Conservation (phyloP, 1,140 invertebrate species). For the Rhopalosiphum padi region DNA sequence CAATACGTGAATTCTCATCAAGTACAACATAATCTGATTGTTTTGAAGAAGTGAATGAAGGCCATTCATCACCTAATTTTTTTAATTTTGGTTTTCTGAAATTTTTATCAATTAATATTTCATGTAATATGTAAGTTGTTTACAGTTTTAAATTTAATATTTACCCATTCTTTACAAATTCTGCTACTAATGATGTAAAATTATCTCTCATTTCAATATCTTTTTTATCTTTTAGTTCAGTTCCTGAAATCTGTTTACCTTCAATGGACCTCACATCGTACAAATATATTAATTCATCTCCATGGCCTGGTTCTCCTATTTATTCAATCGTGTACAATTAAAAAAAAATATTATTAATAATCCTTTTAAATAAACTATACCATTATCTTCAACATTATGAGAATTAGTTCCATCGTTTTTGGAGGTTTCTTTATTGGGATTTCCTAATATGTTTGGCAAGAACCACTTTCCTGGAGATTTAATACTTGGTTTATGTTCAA, state of each 20-base stretch:
- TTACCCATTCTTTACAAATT: slow-evolving; percentile 70
- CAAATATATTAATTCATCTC: slow-evolving; percentile 62
- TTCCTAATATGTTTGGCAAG: slow-evolving; percentile 46
- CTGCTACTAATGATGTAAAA: slow-evolving; percentile 71
- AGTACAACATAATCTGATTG: slow-evolving; percentile 68
- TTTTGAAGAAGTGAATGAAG: slow-evolving; percentile 64
- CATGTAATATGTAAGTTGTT: not conserved
- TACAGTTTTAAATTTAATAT: slow-evolving; percentile 45
- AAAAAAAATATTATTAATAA: not conserved
- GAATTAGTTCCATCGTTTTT: not conserved
- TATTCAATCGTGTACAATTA: not conserved
- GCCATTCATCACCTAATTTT: slow-evolving; percentile 58
- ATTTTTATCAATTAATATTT: slow-evolving; percentile 40
- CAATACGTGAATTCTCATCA: slow-evolving; percentile 64
- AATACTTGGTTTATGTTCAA: slow-evolving; percentile 69
- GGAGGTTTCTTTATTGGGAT: slow-evolving; percentile 1
- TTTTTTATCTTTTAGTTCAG: slow-evolving; percentile 63
- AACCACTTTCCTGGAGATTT: slow-evolving; percentile 55
- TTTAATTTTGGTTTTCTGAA: slow-evolving; percentile 59
- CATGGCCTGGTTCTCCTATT: slow-evolving; percentile 59
- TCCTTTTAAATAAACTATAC: slow-evolving; percentile 2
- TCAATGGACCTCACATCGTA: slow-evolving; percentile 61
- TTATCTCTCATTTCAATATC: slow-evolving; percentile 70
- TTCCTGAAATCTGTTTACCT: slow-evolving; percentile 58
- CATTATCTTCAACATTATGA: slow-evolving; percentile 12